These are phyloP conservation scores for Rhabdophis nuchalis DNA, from an alignment of 2,797 vertebrate genomes.

Conservation along the genomic window DNA sequence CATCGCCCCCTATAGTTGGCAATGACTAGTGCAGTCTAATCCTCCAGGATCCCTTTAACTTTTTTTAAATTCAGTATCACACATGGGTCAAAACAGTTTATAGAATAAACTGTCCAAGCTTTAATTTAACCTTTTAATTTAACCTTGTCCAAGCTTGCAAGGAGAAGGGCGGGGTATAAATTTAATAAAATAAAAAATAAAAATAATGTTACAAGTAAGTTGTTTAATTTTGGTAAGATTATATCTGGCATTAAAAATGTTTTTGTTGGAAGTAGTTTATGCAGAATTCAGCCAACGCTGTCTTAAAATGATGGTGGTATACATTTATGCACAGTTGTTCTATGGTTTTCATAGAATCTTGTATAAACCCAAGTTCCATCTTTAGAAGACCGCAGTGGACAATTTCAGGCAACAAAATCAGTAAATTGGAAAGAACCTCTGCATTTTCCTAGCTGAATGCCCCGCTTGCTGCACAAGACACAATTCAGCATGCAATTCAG, in stretches of 20 bases:
- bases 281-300: not conserved
- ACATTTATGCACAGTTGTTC: not conserved
- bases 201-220: not conserved
- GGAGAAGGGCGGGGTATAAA: too few species aligned
- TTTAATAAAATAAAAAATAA: too few species aligned
- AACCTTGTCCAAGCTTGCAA: too few species aligned
- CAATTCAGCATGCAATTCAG: not conserved
- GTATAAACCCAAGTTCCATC: not conserved
- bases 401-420: not conserved
- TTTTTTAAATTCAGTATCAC: not conserved
- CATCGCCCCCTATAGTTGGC: not conserved
- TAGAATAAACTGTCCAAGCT: not conserved
- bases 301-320: not conserved
- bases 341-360: not conserved
- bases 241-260: not conserved
- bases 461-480: not conserved
- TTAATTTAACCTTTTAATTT: too few species aligned
- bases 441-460: not conserved
- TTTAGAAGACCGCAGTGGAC: not conserved
- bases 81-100: not conserved
- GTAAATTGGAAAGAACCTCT: not conserved
- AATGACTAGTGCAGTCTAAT: not conserved
- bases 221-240: not conserved
- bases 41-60: not conserved
- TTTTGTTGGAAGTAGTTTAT: not conserved